Percentiles rank a stretch among this genome's conserved stretches.
phyloP scores from a whole-genome alignment of 2,113 vertebrate genomes.

The Macquaria australasica region DNA sequence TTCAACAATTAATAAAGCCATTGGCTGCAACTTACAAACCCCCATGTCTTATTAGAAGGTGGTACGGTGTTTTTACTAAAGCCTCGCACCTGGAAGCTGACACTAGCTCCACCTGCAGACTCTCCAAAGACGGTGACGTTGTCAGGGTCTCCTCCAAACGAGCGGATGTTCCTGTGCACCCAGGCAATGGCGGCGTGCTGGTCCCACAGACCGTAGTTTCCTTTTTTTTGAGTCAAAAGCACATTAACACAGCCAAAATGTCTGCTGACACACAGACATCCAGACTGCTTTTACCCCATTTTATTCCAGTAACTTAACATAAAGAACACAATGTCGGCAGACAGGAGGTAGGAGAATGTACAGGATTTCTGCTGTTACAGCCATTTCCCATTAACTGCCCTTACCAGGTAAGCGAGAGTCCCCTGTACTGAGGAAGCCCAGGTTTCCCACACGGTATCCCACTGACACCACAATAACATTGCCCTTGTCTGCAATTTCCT shows the following conservation, averaged over 20 bases:
- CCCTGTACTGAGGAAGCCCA: slow-evolving; percentile 49
- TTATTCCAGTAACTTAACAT: neutral
- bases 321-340: neutral
- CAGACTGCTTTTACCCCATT: neutral
- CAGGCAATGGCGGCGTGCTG: slow-evolving; percentile 95
- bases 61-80: neutral
- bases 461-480: slow-evolving; percentile 27
- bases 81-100: slow-evolving; percentile 22
- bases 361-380: no score
- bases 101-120: slow-evolving; percentile 88
- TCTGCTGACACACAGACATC: neutral
- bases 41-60: neutral
- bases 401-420: slow-evolving; percentile 41
- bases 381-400: neutral
- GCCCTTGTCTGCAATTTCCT: slow-evolving; percentile 35
- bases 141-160: slow-evolving; percentile 92
- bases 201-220: slow-evolving; percentile 95
- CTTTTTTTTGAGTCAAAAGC: slow-evolving; percentile 68
- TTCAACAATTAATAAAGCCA: neutral
- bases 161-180: slow-evolving; percentile 95
- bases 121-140: slow-evolving; percentile 96
- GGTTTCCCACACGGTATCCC: slow-evolving; percentile 37
- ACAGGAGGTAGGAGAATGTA: neutral
- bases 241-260: neutral
- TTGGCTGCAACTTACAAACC: neutral